Conservation (phyloP, 1,140 invertebrate species). For the Archivesica marissinica region DNA sequence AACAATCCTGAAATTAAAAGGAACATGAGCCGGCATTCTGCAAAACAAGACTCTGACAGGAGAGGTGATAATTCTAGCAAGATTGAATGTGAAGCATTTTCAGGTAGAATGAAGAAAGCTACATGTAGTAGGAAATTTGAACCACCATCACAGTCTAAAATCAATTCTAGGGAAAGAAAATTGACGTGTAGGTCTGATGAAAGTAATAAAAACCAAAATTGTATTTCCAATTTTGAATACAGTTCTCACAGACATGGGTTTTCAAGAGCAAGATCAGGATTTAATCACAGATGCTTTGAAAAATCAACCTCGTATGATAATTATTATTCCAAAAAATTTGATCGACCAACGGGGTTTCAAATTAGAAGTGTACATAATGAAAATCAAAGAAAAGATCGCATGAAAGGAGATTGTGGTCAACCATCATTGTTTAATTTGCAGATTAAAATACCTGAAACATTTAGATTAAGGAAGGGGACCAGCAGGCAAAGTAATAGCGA, state of each 20-base stretch:
- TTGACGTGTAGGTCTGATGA: not conserved
- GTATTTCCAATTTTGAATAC: not conserved
- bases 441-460: conserved; percentile 4
- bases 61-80: not conserved
- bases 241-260: not conserved
- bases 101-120: not conserved
- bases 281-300: not conserved
- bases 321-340: not conserved
- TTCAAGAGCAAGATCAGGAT: not conserved
- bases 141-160: not conserved
- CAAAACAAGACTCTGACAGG: not conserved
- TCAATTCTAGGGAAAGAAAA: not conserved
- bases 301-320: not conserved
- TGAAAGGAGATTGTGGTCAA: too few relatives aligned
- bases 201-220: not conserved
- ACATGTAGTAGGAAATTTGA: not conserved
- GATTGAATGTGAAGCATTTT: not conserved
- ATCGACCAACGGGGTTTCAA: not conserved
- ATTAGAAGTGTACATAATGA: too few relatives aligned
- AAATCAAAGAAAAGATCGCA: too few relatives aligned
- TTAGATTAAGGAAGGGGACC: not conserved
- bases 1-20: not conserved
- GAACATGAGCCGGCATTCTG: not conserved
- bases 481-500: not conserved
- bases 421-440: not conserved